Percentiles rank a stretch among this genome's conserved stretches.
Conservation (phyloP, 1,140 invertebrate genomes). For the Trissolcus basalis region DNA sequence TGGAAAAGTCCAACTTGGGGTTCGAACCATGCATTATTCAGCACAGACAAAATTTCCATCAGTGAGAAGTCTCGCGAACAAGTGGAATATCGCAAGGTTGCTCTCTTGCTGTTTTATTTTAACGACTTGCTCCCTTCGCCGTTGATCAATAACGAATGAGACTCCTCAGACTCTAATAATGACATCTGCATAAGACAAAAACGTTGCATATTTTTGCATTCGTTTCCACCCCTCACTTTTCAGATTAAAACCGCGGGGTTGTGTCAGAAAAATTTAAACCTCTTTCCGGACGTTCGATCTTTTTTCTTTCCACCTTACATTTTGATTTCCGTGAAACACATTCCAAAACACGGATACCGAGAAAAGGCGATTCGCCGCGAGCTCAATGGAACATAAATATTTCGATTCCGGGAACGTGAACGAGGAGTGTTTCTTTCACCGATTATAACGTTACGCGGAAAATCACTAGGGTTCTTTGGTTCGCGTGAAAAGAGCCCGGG, state of each 20-base stretch:
- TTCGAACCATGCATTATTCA: slow-evolving; percentile 73
- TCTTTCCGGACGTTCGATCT: no score
- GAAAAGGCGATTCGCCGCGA: slow-evolving; percentile 10
- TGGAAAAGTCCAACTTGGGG: no score
- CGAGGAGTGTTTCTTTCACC: slow-evolving; percentile 25
- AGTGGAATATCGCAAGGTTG: slow-evolving; percentile 72
- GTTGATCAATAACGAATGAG: slow-evolving; percentile 67
- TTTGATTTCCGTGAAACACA: slow-evolving; percentile 1
- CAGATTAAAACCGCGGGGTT: no score
- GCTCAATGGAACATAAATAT: slow-evolving; percentile 29
- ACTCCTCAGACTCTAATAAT: slow-evolving; percentile 60
- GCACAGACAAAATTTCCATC: slow-evolving; percentile 70
- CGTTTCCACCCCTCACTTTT: slow-evolving; percentile 7
- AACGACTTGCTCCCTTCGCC: slow-evolving; percentile 72
- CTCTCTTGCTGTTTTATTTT: slow-evolving; percentile 71
- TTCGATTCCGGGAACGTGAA: slow-evolving; percentile 25
- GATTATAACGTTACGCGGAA: slow-evolving; percentile 32
- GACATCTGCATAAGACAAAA: slow-evolving; percentile 52
- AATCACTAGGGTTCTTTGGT: slow-evolving; percentile 16
- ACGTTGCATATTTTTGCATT: slow-evolving; percentile 49
- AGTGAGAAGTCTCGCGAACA: slow-evolving; percentile 67
- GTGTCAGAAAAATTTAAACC: no score
- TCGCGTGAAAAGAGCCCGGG: slow-evolving; percentile 19
- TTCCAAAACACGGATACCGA: slow-evolving; percentile 11
- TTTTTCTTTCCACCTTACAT: not conserved